Percentiles rank a stretch among this genome's conserved stretches.
phyloP scores from a whole-genome alignment of 2,888 invertebrate genomes.

The Watsonalla binaria region DNA sequence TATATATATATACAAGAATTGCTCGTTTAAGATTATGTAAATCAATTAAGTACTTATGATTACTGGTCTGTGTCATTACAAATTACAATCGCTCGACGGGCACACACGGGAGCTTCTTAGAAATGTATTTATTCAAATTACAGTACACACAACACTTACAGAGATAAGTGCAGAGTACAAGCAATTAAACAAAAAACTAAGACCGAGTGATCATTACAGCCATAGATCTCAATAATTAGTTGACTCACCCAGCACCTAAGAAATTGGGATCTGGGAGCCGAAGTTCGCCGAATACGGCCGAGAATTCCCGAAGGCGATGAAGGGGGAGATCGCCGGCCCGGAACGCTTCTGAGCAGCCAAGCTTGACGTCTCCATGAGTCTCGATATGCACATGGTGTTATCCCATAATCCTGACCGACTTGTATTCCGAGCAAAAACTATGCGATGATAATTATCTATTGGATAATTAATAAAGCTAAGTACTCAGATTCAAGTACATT shows the following conservation, averaged over 20 bases:
- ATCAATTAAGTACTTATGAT: background rate
- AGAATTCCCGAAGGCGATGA: conserved; percentile 47
- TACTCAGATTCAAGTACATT: no score
- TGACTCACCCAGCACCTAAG: conserved; percentile 43
- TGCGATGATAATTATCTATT: no score
- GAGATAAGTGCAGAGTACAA: conserved; percentile 14
- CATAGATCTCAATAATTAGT: conserved; percentile 53
- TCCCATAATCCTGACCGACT: conserved; percentile 37
- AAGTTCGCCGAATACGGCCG: conserved; percentile 44
- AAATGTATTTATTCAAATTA: conserved; percentile 1
- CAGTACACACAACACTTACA: conserved; percentile 6
- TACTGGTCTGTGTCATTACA: background rate
- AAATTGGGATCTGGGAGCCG: conserved; percentile 43
- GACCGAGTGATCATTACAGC: conserved; percentile 42
- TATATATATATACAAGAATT: no score
- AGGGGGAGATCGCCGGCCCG: conserved; percentile 54
- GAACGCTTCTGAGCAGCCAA: conserved; percentile 52
- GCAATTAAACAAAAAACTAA: conserved; percentile 37
- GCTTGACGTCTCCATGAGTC: conserved; percentile 51
- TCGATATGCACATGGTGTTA: conserved; percentile 40
- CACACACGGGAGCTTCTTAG: background rate
- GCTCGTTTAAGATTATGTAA: background rate
- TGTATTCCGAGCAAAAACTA: background rate
- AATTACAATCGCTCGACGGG: background rate
- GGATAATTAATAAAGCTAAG: no score